These are phyloP conservation scores for Euura saliciscinereae DNA, from an alignment of 1,140 invertebrate genomes.

Conservation along the genomic window DNA sequence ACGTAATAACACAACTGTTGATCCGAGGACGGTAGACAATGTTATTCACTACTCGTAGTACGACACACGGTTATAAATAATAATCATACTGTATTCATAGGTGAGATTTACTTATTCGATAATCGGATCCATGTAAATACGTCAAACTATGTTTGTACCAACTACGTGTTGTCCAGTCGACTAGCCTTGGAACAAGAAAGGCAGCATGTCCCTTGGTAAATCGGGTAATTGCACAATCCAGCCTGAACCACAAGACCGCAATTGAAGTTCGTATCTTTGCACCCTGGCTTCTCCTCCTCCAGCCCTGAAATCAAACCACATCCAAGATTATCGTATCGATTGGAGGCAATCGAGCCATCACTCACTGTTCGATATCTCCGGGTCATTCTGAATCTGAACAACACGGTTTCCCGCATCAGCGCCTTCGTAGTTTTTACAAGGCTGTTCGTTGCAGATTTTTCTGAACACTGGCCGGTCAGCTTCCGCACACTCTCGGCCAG, in stretches of 20 bases:
- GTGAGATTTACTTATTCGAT: too few relatives aligned
- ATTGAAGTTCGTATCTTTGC: slow-evolving; percentile 77
- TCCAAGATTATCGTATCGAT: background rate
- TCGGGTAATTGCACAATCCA: slow-evolving; percentile 80
- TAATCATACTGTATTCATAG: too few relatives aligned
- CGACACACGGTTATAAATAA: too few relatives aligned
- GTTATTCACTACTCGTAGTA: too few relatives aligned
- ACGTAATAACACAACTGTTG: too few relatives aligned
- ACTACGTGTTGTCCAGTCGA: background rate
- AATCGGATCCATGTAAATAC: too few relatives aligned
- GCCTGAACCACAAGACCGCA: slow-evolving; percentile 80
- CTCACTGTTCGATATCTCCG: slow-evolving; percentile 18
- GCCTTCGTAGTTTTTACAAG: slow-evolving; percentile 35
- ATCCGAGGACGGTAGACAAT: too few relatives aligned
- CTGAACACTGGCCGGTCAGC: slow-evolving; percentile 33
- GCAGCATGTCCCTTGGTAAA: slow-evolving; percentile 83
- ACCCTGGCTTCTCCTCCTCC: slow-evolving; percentile 50
- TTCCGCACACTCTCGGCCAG: slow-evolving; percentile 29
- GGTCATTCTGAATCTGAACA: slow-evolving; percentile 40
- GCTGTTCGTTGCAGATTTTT: slow-evolving; percentile 37
- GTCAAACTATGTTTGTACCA: too few relatives aligned
- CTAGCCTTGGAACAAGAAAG: background rate
- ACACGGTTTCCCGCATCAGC: slow-evolving; percentile 25
- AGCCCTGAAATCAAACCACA: slow-evolving; percentile 36
- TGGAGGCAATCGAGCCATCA: background rate